A percentile compares a stretch with the other conserved stretches of the same genome.
Evolutionary conservation across 1,140 invertebrate species (phyloP).

Genomic region (Amphibalanus amphitrite): DNA sequence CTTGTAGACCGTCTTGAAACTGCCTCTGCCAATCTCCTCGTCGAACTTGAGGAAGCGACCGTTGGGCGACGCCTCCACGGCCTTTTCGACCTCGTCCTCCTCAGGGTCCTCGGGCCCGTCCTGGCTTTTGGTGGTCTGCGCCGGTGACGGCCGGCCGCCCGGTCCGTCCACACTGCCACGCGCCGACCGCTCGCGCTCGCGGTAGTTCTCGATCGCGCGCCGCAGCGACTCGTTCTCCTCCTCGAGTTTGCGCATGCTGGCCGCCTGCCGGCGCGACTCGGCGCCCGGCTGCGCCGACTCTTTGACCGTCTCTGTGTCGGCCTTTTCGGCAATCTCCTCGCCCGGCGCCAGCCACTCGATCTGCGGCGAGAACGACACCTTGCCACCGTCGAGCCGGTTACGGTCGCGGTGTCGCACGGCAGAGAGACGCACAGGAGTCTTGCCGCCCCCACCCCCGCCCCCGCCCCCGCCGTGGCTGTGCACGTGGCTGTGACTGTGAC

Average conservation of each 20-base stretch:
- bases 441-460: not conserved
- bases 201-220: conserved; percentile 1
- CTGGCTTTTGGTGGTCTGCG: not conserved
- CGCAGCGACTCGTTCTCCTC: conserved; percentile 3
- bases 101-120: conserved; percentile 26
- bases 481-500: too few relatives aligned
- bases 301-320: too few relatives aligned
- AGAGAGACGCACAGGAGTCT: not conserved
- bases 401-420: conserved; percentile 1
- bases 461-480: too few relatives aligned
- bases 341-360: not conserved
- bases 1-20: too few relatives aligned
- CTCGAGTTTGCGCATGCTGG: not conserved
- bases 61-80: too few relatives aligned
- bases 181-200: not conserved
- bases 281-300: not conserved
- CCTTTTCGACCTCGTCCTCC: too few relatives aligned
- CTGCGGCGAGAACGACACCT: not conserved
- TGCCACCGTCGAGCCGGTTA: not conserved
- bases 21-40: conserved; percentile 93
- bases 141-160: not conserved
- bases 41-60: conserved; percentile 96
- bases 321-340: not conserved
- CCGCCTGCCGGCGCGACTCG: not conserved
- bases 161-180: too few relatives aligned